These are phyloP conservation scores for Cirrhinus molitorella DNA, from an alignment of 2,797 vertebrate species.

Conservation along the genomic window DNA sequence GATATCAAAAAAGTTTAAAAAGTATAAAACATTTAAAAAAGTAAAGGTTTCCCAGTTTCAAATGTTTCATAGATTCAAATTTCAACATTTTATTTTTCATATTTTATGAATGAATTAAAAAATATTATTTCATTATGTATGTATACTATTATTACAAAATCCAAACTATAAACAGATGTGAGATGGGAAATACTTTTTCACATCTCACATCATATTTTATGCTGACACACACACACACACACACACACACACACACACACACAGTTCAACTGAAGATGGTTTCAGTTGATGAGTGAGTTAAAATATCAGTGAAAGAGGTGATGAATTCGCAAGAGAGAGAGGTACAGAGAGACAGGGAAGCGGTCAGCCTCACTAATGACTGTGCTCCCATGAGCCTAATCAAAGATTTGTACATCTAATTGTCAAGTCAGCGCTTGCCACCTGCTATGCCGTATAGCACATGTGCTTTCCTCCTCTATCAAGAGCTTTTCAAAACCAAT, in stretches of 20 bases:
- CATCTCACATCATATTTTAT: background rate
- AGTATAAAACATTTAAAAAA: too few species aligned
- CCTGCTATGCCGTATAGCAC: conserved; percentile 88
- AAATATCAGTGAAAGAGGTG: conserved; percentile 33
- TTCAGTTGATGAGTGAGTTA: conserved; percentile 41
- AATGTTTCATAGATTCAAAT: too few species aligned
- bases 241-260: too few species aligned
- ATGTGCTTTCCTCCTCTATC: conserved; percentile 80
- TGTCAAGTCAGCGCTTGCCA: conserved; percentile 92
- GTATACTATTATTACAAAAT: background rate
- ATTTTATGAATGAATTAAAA: too few species aligned
- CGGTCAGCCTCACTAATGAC: conserved; percentile 86
- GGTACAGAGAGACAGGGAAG: conserved; percentile 66
- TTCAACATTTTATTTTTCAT: too few species aligned
- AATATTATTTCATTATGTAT: background rate
- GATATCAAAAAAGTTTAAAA: background rate
- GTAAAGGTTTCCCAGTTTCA: background rate
- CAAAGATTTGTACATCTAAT: conserved; percentile 96
- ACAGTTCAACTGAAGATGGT: conserved; percentile 6
- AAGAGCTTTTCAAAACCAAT: conserved; percentile 81
- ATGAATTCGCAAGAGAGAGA: background rate
- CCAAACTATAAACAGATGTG: too few species aligned
- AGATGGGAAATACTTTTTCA: too few species aligned
- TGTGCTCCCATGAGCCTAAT: conserved; percentile 89
- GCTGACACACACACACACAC: background rate